Evolutionary conservation across 2,888 invertebrate species (phyloP).

Genomic region (Teleogryllus oceanicus): DNA sequence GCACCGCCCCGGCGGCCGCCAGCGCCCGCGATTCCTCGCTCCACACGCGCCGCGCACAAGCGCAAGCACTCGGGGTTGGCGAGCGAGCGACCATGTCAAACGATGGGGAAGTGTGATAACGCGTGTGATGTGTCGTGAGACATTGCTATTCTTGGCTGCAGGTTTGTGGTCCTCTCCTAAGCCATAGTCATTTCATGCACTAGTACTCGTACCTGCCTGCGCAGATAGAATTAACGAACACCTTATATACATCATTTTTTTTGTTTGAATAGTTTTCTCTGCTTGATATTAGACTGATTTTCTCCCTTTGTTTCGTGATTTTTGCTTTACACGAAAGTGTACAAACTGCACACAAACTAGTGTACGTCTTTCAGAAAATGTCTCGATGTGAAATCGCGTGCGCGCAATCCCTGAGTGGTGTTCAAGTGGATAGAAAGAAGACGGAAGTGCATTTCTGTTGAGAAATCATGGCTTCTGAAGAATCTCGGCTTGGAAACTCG

Average conservation of each 20-base stretch:
- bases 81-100: too few relatives aligned
- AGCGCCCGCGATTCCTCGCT: too few relatives aligned
- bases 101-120: too few relatives aligned
- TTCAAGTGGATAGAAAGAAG: neutral
- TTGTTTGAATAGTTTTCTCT: neutral
- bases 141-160: neutral
- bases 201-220: neutral
- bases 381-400: neutral
- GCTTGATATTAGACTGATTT: neutral
- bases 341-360: too few relatives aligned
- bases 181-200: neutral
- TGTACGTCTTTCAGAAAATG: neutral
- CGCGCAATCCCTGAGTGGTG: neutral
- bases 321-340: too few relatives aligned
- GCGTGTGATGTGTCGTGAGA: too few relatives aligned
- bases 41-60: too few relatives aligned
- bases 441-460: neutral
- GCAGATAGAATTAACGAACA: neutral
- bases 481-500: slow-evolving; percentile 47
- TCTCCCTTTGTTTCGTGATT: too few relatives aligned
- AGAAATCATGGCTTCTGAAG: neutral
- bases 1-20: too few relatives aligned
- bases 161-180: neutral
- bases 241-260: neutral
- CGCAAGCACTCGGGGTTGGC: too few relatives aligned